phyloP scores from a whole-genome alignment of 2,113 vertebrate genomes.

The Todiramphus saurophagus region DNA sequence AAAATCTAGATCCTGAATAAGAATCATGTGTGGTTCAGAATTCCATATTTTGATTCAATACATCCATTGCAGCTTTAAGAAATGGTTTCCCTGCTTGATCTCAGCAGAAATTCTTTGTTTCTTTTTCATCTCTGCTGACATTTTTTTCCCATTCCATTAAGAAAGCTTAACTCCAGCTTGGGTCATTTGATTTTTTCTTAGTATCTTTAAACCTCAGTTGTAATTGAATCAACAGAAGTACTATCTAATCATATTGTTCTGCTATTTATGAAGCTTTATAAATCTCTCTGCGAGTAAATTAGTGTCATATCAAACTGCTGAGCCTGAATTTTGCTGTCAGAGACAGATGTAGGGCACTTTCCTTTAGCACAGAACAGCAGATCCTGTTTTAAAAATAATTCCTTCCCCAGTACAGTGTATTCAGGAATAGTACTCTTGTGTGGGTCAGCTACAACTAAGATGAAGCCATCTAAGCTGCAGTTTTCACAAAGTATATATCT shows the following conservation, averaged over 20 bases:
- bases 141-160: not conserved
- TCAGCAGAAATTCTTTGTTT: not conserved
- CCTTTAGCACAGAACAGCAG: not conserved
- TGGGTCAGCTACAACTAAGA: not conserved
- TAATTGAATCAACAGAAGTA: conserved; percentile 64
- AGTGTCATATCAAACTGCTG: conserved; percentile 58
- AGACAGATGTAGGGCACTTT: conserved; percentile 48
- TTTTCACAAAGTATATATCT: not conserved
- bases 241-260: conserved; percentile 59
- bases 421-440: not conserved
- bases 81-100: not conserved
- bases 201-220: conserved; percentile 40
- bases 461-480: not conserved
- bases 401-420: not conserved
- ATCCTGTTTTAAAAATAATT: conserved; percentile 45
- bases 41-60: not conserved
- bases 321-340: conserved; percentile 60
- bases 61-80: not conserved
- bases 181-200: conserved; percentile 15
- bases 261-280: conserved; percentile 63
- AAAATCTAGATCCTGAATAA: not conserved
- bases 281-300: conserved; percentile 67
- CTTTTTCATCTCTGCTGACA: not conserved
- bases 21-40: not conserved
- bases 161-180: conserved; percentile 31